These are phyloP conservation scores for Palythoa heliodiscus DNA, from an alignment of 92 coral and sea anemone genomes.

Conservation along the genomic window DNA sequence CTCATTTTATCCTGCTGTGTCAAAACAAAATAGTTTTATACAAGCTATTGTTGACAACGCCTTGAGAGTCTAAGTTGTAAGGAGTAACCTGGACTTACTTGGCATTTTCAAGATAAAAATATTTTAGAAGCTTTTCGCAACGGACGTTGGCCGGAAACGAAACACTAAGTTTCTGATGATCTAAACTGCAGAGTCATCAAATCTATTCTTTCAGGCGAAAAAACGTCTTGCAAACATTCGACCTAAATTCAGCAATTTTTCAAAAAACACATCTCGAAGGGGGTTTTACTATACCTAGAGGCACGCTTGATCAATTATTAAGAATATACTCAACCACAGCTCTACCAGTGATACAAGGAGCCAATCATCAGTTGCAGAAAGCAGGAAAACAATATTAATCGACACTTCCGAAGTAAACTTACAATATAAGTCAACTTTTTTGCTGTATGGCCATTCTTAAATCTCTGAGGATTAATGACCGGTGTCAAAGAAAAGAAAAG, in stretches of 20 bases:
- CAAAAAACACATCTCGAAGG: not conserved
- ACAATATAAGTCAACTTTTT: too few species aligned
- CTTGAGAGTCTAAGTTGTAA: not conserved
- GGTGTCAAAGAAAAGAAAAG: too few species aligned
- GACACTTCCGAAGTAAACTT: not conserved
- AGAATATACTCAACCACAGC: not conserved
- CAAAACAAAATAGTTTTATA: not conserved
- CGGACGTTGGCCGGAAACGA: not conserved
- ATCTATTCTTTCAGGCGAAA: not conserved
- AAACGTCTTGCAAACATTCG: too few species aligned
- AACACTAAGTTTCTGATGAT: not conserved
- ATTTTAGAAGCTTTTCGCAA: not conserved
- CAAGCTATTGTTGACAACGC: not conserved
- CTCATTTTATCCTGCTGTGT: not conserved
- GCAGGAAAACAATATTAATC: not conserved
- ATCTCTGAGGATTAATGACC: too few species aligned
- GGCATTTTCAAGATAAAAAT: not conserved
- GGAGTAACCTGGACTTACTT: not conserved
- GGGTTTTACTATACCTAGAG: not conserved
- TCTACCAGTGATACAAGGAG: not conserved
- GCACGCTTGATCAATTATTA: slow-evolving; percentile 30
- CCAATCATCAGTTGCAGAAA: not conserved
- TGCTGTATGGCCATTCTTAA: too few species aligned
- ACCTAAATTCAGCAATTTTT: not conserved
- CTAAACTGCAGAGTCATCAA: not conserved